Conservation (phyloP, 2,113 vertebrate species). For the Epinephelus moara region DNA sequence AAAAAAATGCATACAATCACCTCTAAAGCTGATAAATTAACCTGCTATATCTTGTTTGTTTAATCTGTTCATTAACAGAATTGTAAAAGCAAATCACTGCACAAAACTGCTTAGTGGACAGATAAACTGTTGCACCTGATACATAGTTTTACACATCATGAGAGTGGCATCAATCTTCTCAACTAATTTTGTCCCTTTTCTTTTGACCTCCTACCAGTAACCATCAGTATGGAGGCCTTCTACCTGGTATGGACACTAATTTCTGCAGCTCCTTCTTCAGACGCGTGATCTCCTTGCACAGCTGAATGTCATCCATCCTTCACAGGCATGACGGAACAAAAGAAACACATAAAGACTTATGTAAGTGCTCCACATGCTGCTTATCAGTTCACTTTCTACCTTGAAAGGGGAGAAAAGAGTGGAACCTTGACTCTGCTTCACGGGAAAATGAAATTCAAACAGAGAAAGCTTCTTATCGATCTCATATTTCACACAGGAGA, state of each 20-base stretch:
- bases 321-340: slow-evolving; percentile 4
- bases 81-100: not conserved
- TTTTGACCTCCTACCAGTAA: not conserved
- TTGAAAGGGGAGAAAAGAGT: not conserved
- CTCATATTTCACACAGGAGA: slow-evolving; percentile 21
- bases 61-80: not conserved
- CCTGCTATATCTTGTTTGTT: not conserved
- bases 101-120: not conserved
- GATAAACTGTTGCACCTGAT: not conserved
- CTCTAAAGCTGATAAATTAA: not conserved
- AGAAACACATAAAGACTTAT: not conserved
- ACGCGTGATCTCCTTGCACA: slow-evolving; percentile 89
- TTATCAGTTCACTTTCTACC: not conserved
- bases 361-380: not conserved
- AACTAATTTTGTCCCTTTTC: not conserved
- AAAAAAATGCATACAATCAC: not conserved
- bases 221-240: not conserved
- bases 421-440: slow-evolving; percentile 7
- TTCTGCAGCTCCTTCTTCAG: slow-evolving; percentile 89
- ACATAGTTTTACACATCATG: not conserved
- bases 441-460: slow-evolving; percentile 30
- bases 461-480: slow-evolving; percentile 9
- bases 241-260: slow-evolving; percentile 86
- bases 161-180: not conserved
- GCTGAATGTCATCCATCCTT: slow-evolving; percentile 93